Evolutionary conservation across 2,888 invertebrate genomes (phyloP).

Genomic region (Drosophila lutescens): DNA sequence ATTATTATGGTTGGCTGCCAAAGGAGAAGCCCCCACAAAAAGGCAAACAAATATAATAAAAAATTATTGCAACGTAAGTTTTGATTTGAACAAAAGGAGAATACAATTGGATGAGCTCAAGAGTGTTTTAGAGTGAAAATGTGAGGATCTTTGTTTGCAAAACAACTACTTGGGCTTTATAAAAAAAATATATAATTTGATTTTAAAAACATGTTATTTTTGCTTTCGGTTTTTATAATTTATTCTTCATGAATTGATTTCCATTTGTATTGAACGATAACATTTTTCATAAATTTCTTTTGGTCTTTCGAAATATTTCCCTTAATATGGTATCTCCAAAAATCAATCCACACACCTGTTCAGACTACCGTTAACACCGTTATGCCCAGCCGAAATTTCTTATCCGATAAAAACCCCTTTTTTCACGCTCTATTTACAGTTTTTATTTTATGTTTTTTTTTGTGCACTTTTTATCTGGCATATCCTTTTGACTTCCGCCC

Average conservation of each 20-base stretch:
- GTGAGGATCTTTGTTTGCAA: not conserved
- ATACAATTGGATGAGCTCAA: slow-evolving; percentile 62
- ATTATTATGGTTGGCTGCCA: slow-evolving; percentile 39
- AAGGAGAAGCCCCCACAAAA: slow-evolving; percentile 41
- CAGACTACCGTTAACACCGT: slow-evolving; percentile 35
- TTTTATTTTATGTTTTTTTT: slow-evolving; percentile 43
- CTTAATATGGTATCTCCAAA: slow-evolving; percentile 9
- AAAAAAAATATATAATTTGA: not conserved
- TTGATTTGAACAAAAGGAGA: slow-evolving; percentile 55
- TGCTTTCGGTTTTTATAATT: not conserved
- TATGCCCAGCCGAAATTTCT: slow-evolving; percentile 13
- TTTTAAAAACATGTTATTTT: too few species aligned
- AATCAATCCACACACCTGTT: slow-evolving; percentile 41
- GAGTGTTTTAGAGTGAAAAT: slow-evolving; percentile 81
- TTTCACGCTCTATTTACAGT: slow-evolving; percentile 53
- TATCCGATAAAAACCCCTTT: slow-evolving; percentile 24
- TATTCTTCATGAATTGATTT: too few species aligned
- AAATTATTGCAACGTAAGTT: slow-evolving; percentile 68
- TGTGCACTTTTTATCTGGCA: slow-evolving; percentile 20
- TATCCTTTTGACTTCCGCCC: slow-evolving; percentile 52
- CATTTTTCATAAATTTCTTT: not conserved
- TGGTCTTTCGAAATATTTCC: not conserved
- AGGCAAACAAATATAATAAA: slow-evolving; percentile 79
- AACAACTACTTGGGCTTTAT: not conserved
- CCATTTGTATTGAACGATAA: not conserved